Evolutionary conservation across 2,113 vertebrate species (phyloP).

Genomic region (Melanotaenia duboulayi): DNA sequence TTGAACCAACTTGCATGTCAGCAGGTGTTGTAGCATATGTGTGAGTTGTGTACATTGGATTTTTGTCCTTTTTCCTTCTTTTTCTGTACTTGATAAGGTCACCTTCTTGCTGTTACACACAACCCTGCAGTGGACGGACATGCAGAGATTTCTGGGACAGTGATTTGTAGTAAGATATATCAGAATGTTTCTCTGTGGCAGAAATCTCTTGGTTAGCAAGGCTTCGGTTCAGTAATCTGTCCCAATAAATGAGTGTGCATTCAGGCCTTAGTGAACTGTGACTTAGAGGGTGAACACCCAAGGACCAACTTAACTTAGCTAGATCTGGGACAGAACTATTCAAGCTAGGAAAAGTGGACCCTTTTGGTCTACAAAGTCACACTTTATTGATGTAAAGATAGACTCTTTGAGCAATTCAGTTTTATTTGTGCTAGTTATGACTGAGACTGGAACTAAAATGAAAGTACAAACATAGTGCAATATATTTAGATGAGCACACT

Average conservation of each 20-base stretch:
- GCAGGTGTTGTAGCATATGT: background rate
- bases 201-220: conserved; percentile 44
- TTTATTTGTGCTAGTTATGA: conserved; percentile 6
- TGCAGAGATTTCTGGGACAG: conserved; percentile 23
- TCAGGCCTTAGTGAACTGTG: conserved; percentile 58
- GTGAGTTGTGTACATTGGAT: background rate
- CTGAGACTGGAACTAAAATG: conserved; percentile 16
- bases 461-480: background rate
- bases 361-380: conserved; percentile 33
- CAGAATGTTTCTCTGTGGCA: conserved; percentile 40
- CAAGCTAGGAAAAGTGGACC: conserved; percentile 38
- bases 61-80: too few species aligned
- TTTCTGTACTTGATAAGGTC: too few species aligned
- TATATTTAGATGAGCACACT: background rate
- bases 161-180: conserved; percentile 31
- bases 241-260: conserved; percentile 39
- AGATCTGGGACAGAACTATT: conserved; percentile 51
- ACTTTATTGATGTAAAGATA: conserved; percentile 22
- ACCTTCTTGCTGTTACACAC: background rate
- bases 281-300: conserved; percentile 62
- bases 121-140: conserved; percentile 19
- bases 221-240: conserved; percentile 42
- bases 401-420: background rate
- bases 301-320: conserved; percentile 43
- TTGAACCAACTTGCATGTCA: background rate